Evolutionary conservation across 1,140 invertebrate genomes (phyloP).

Genomic region (Megalonaias nervosa): DNA sequence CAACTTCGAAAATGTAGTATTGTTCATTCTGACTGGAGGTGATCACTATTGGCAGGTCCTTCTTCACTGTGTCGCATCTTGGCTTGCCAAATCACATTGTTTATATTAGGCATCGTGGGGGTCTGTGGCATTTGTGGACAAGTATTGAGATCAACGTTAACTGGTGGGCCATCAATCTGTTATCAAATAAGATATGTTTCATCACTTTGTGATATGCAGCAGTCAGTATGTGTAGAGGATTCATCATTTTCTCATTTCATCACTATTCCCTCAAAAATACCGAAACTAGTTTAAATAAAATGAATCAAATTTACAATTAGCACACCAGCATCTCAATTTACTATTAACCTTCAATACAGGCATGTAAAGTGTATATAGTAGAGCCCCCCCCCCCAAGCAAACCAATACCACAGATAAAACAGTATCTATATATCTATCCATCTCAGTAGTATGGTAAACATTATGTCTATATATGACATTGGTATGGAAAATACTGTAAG

Average conservation of each 20-base stretch:
- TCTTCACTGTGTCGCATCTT: slow-evolving; percentile 44
- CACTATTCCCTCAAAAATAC: background rate
- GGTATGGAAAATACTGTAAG: too few species aligned
- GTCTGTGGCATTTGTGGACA: slow-evolving; percentile 22
- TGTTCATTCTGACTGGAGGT: slow-evolving; percentile 38
- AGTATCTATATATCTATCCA: too few species aligned
- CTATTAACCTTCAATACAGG: too few species aligned
- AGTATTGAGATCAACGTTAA: slow-evolving; percentile 42
- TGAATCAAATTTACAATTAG: too few species aligned
- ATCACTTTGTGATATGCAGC: background rate
- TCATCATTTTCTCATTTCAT: slow-evolving; percentile 13
- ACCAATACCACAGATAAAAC: too few species aligned
- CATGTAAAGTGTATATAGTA: too few species aligned
- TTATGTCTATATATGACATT: too few species aligned
- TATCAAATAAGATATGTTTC: background rate
- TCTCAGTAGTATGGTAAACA: too few species aligned
- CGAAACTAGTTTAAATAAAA: too few species aligned
- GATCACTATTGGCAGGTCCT: slow-evolving; percentile 33
- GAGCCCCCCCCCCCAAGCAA: too few species aligned
- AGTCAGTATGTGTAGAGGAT: slow-evolving; percentile 16
- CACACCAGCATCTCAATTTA: too few species aligned
- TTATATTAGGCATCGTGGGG: slow-evolving; percentile 10
- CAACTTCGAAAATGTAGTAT: slow-evolving; percentile 21
- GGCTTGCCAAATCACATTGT: slow-evolving; percentile 4
- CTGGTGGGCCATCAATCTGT: slow-evolving; percentile 46